Conservation (phyloP, 1,140 invertebrate species). For the Drosophila tsacasi region DNA sequence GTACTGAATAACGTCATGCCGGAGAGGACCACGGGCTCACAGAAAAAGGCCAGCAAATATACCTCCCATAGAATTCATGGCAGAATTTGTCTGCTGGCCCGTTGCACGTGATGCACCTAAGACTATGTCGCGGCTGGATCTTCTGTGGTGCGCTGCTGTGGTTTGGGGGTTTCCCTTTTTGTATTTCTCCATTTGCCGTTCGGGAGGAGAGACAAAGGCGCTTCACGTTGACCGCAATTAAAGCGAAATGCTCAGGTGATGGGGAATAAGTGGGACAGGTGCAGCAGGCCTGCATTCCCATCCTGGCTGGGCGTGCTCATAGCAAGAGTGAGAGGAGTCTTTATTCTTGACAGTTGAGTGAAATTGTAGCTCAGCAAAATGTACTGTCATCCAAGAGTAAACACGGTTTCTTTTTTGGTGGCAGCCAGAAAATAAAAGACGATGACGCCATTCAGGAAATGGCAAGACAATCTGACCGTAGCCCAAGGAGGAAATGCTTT, state of each 20-base stretch:
- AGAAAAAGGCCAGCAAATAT: slow-evolving; percentile 36
- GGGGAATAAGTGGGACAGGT: slow-evolving; percentile 19
- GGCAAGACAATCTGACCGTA: slow-evolving; percentile 33
- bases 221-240: slow-evolving; percentile 79
- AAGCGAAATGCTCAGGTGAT: slow-evolving; percentile 57
- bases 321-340: slow-evolving; percentile 17
- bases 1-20: slow-evolving; percentile 35
- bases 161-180: slow-evolving; percentile 30
- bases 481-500: slow-evolving; percentile 24
- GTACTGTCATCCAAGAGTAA: slow-evolving; percentile 56
- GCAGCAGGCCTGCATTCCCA: slow-evolving; percentile 45
- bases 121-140: slow-evolving; percentile 46
- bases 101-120: slow-evolving; percentile 53
- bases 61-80: slow-evolving; percentile 55
- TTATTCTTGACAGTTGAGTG: slow-evolving; percentile 66
- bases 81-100: slow-evolving; percentile 51
- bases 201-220: slow-evolving; percentile 59
- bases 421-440: slow-evolving; percentile 32
- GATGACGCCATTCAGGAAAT: slow-evolving; percentile 35
- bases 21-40: slow-evolving; percentile 23
- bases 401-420: slow-evolving; percentile 25
- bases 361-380: slow-evolving; percentile 74
- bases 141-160: slow-evolving; percentile 35
- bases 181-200: slow-evolving; percentile 54
- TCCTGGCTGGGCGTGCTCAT: neutral